Evolutionary conservation across 2,113 vertebrate species (phyloP).

Genomic region (Clarias batrachus): DNA sequence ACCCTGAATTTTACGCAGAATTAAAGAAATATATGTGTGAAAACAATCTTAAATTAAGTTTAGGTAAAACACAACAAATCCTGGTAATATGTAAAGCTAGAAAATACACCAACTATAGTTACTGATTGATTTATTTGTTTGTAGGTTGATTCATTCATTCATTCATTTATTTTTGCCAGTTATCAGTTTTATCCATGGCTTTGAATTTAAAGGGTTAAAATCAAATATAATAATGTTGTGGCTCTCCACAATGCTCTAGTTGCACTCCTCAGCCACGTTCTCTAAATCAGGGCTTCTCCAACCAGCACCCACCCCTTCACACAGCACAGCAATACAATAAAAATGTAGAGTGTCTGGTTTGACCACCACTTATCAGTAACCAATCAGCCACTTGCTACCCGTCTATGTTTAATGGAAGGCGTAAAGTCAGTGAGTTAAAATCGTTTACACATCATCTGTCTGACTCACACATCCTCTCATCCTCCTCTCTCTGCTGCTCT

Average conservation of each 20-base stretch:
- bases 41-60: background rate
- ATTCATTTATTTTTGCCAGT: background rate
- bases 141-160: too few relatives aligned
- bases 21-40: background rate
- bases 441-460: constrained; percentile 13
- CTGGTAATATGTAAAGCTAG: background rate
- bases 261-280: background rate
- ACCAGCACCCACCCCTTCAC: background rate
- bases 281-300: background rate
- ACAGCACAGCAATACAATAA: background rate
- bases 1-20: too few relatives aligned
- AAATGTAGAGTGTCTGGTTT: background rate
- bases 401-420: constrained; percentile 29
- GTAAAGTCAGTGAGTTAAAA: constrained; percentile 24
- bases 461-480: constrained; percentile 8
- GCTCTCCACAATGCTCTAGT: background rate
- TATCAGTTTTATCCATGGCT: background rate
- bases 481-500: constrained; percentile 39
- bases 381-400: constrained; percentile 39
- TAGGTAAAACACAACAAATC: background rate
- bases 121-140: too few relatives aligned
- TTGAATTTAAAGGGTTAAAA: background rate
- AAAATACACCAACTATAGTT: background rate
- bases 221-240: background rate
- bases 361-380: constrained; percentile 40